phyloP scores from a whole-genome alignment of 2,797 vertebrate genomes.

The Australoheros facetus region DNA sequence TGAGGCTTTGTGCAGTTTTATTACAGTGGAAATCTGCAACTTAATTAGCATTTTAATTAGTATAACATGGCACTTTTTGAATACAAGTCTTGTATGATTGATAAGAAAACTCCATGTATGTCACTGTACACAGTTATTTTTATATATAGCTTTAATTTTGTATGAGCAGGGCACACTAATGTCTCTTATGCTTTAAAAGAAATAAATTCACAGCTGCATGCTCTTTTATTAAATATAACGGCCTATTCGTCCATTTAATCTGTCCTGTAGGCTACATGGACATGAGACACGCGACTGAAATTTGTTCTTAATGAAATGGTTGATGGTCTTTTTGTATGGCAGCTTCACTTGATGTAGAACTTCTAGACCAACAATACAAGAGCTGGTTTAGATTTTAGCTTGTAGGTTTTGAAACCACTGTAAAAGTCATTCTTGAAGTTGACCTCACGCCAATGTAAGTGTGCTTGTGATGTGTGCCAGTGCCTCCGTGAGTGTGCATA shows the following conservation, averaged over 20 bases:
- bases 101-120: background rate
- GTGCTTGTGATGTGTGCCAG: constrained; percentile 37
- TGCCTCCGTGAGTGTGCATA: constrained; percentile 47
- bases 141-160: background rate
- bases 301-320: background rate
- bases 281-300: too few relatives aligned
- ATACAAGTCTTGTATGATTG: background rate
- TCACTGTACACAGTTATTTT: constrained; percentile 1
- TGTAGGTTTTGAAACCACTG: background rate
- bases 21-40: background rate
- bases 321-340: background rate
- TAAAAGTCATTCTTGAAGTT: background rate
- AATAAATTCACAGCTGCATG: background rate
- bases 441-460: constrained; percentile 1
- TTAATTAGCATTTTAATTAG: background rate
- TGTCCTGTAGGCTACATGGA: background rate
- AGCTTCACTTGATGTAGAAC: background rate
- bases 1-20: background rate
- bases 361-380: background rate
- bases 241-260: background rate
- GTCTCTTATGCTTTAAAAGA: background rate
- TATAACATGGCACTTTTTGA: background rate
- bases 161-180: background rate
- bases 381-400: background rate
- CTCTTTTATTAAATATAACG: background rate